Conservation (phyloP, 2,797 vertebrate genomes). For the Dromococcyx pavoninus region DNA sequence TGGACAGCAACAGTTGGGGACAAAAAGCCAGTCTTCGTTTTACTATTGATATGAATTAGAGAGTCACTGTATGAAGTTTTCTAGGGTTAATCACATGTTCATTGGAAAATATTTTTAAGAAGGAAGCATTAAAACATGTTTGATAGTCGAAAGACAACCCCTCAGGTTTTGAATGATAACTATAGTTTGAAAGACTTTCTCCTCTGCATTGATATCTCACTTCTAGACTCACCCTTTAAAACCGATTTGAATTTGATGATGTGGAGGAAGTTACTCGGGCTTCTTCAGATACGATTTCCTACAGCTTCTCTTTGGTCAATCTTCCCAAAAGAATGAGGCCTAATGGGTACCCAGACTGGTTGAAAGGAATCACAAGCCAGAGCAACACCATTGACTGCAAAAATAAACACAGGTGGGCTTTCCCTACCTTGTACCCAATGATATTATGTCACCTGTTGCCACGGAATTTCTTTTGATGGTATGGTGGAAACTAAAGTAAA, state of each 20-base stretch:
- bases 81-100: background rate
- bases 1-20: background rate
- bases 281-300: background rate
- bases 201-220: background rate
- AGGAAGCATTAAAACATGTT: background rate
- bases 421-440: background rate
- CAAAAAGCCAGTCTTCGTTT: background rate
- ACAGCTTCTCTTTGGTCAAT: background rate
- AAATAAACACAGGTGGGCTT: background rate
- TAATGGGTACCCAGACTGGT: background rate
- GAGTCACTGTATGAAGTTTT: background rate
- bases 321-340: background rate
- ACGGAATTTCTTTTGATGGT: background rate
- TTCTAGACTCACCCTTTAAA: background rate
- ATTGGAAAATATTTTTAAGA: background rate
- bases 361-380: background rate
- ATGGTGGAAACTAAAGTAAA: background rate
- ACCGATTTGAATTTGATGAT: background rate
- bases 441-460: background rate
- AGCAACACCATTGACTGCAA: background rate
- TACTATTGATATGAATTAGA: background rate
- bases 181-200: background rate
- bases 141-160: background rate
- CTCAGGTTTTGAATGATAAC: background rate
- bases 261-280: background rate